Conservation (phyloP, 1,140 invertebrate genomes). For the Formica selysi region DNA sequence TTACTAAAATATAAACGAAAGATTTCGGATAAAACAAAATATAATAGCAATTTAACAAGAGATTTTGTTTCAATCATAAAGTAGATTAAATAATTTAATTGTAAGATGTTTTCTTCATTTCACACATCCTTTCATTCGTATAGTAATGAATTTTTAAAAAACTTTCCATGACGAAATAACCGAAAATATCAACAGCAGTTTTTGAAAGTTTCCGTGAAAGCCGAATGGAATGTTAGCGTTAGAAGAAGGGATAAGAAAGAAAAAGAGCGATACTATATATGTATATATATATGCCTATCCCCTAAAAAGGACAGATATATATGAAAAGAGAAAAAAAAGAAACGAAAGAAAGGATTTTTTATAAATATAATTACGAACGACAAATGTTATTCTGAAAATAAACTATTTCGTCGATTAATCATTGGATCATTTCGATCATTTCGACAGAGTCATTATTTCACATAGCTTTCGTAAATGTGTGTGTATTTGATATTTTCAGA, state of each 20-base stretch:
- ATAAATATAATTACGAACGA: too few species aligned
- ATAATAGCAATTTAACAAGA: neutral
- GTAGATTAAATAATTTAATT: slow-evolving; percentile 3
- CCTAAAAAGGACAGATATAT: too few species aligned
- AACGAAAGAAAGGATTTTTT: too few species aligned
- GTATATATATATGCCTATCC: too few species aligned
- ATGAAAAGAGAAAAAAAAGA: neutral
- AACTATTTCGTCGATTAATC: neutral
- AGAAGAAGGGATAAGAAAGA: neutral
- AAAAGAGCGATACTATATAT: too few species aligned
- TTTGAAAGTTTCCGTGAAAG: neutral
- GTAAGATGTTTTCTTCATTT: neutral
- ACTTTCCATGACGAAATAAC: neutral
- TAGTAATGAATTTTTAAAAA: neutral
- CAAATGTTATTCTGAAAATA: neutral
- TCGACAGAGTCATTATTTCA: neutral
- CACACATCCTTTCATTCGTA: neutral
- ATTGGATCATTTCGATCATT: neutral
- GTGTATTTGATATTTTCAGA: neutral
- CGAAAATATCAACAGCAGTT: neutral
- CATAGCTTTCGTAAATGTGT: neutral
- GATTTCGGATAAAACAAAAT: neutral
- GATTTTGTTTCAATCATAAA: neutral
- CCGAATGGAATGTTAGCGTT: neutral
- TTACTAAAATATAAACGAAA: slow-evolving; percentile 14